Evolutionary conservation across 30 jellyfish, hydroid and myxozoan species (phyloP).

Genomic region (Phacellophora camtschatica): DNA sequence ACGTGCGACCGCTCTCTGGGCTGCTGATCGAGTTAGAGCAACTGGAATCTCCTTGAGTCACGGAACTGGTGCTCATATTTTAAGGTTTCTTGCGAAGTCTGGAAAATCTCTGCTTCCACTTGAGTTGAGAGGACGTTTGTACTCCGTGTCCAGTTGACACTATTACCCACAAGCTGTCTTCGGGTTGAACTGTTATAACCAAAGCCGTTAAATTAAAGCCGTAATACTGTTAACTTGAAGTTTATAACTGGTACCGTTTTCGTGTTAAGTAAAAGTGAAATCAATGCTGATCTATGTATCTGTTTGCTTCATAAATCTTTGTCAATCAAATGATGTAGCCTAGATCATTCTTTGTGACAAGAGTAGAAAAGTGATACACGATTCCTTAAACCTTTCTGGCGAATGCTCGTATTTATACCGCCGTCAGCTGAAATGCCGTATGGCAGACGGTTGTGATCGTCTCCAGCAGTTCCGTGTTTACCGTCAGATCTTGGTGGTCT

Average conservation of each 20-base stretch:
- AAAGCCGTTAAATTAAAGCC: too few relatives aligned
- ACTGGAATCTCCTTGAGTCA: slow-evolving; percentile 38
- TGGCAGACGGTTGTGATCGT: not conserved
- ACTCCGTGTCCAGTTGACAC: slow-evolving; percentile 27
- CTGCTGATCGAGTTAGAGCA: slow-evolving; percentile 50
- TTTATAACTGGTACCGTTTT: too few relatives aligned
- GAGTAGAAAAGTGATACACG: too few relatives aligned
- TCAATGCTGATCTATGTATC: too few relatives aligned
- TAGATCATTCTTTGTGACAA: too few relatives aligned
- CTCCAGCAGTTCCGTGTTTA: slow-evolving; percentile 59
- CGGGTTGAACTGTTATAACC: too few relatives aligned
- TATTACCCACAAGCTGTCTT: slow-evolving; percentile 46
- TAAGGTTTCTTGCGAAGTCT: slow-evolving; percentile 32
- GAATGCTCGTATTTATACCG: slow-evolving; percentile 44
- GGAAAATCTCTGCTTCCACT: not conserved
- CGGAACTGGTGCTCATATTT: slow-evolving; percentile 38
- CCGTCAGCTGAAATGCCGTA: not conserved
- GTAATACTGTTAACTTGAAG: too few relatives aligned
- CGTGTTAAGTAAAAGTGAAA: too few relatives aligned
- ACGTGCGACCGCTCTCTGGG: slow-evolving; percentile 9
- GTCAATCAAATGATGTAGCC: too few relatives aligned
- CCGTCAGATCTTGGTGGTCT: slow-evolving; percentile 43
- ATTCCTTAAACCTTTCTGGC: too few relatives aligned
- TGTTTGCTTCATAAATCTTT: too few relatives aligned
- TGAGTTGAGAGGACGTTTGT: not conserved